Percentiles rank a stretch among this genome's conserved stretches.
Evolutionary conservation across 2,888 invertebrate species (phyloP).

Genomic region (Diaprepes abbreviatus): DNA sequence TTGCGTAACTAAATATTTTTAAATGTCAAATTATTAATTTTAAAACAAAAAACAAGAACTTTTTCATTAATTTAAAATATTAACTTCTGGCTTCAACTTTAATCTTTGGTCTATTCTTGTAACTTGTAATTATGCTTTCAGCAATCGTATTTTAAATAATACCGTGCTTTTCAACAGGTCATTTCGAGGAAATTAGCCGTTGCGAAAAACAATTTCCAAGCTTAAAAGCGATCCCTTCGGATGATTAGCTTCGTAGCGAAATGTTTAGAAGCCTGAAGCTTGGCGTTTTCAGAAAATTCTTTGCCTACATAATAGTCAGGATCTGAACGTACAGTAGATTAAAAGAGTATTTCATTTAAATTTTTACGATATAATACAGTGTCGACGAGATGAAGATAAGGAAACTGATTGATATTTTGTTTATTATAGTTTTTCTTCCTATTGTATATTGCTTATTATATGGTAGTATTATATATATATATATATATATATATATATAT

Average conservation of each 20-base stretch:
- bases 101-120: slow-evolving; percentile 8
- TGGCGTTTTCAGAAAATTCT: slow-evolving; percentile 6
- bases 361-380: too few relatives aligned
- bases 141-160: slow-evolving; percentile 19
- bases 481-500: too few relatives aligned
- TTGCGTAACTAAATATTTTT: too few relatives aligned
- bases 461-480: too few relatives aligned
- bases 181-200: slow-evolving; percentile 38
- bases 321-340: neutral
- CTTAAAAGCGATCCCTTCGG: slow-evolving; percentile 34
- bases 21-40: too few relatives aligned
- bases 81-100: neutral
- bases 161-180: slow-evolving; percentile 41
- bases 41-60: neutral
- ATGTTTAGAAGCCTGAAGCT: slow-evolving; percentile 34
- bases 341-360: too few relatives aligned
- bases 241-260: slow-evolving; percentile 38
- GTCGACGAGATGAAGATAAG: too few relatives aligned
- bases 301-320: neutral
- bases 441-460: too few relatives aligned
- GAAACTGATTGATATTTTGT: too few relatives aligned
- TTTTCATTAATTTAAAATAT: slow-evolving; percentile 2
- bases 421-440: too few relatives aligned
- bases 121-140: neutral
- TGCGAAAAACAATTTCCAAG: slow-evolving; percentile 42